These are phyloP conservation scores for Onychorhynchus coronatus DNA, from an alignment of 2,113 vertebrate species.

Conservation along the genomic window DNA sequence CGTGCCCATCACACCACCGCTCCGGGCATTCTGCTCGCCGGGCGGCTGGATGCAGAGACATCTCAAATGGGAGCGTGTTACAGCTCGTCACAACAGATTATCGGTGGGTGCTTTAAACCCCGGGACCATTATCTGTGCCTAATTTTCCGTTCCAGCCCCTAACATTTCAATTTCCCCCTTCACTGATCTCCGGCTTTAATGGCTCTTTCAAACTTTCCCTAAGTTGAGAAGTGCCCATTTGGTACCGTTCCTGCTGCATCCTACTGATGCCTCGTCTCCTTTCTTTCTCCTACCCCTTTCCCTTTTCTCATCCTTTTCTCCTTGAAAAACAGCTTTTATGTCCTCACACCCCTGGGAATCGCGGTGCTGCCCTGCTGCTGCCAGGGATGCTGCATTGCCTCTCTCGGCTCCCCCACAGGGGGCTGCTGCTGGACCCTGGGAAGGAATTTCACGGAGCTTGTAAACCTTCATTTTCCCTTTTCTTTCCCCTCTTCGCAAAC, in stretches of 20 bases:
- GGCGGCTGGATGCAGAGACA: background rate
- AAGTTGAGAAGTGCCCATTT: background rate
- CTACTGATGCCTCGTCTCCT: background rate
- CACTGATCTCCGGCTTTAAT: background rate
- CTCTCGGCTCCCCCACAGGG: background rate
- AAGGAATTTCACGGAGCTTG: background rate
- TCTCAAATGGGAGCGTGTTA: background rate
- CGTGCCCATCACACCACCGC: rapidly evolving
- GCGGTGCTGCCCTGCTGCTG: rapidly evolving
- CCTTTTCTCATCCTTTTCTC: background rate
- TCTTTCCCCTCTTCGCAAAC: background rate
- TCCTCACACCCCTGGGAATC: background rate
- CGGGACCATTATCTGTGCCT: background rate
- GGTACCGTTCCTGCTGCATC: background rate
- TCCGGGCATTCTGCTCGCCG: background rate
- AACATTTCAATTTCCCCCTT: background rate
- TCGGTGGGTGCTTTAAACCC: background rate
- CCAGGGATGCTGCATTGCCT: rapidly evolving
- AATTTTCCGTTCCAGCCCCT: background rate
- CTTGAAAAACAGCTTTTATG: background rate
- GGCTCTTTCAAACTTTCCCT: background rate
- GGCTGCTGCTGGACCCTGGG: background rate
- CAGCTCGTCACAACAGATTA: background rate
- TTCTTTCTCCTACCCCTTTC: background rate
- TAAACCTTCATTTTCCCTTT: background rate